These are phyloP conservation scores for Urophycis tenuis DNA, from an alignment of 2,797 vertebrate genomes.

Conservation along the genomic window DNA sequence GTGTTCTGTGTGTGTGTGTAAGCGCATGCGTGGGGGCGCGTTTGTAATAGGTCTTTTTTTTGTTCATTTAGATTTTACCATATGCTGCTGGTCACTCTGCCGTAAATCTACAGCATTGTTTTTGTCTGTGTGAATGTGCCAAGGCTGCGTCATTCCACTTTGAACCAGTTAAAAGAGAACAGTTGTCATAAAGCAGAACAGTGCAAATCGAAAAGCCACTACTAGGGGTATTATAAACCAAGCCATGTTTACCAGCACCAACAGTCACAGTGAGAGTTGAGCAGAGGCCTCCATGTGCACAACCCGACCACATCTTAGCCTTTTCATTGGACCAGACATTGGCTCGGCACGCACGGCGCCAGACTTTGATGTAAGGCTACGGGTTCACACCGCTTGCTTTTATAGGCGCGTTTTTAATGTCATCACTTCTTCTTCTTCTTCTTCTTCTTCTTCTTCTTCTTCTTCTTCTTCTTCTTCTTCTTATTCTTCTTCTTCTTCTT, in stretches of 20 bases:
- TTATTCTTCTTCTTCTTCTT: slow-evolving; percentile 12
- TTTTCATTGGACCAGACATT: slow-evolving; percentile 38
- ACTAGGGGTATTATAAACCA: neutral
- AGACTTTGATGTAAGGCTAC: slow-evolving; percentile 51
- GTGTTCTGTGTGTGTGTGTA: too few relatives aligned
- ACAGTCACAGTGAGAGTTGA: slow-evolving; percentile 58
- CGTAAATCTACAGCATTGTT: neutral
- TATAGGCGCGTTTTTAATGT: slow-evolving; percentile 30
- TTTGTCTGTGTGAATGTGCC: slow-evolving; percentile 9
- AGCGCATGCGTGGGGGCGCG: too few relatives aligned
- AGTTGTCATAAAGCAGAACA: slow-evolving; percentile 33
- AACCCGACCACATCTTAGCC: slow-evolving; percentile 57
- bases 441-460: too few relatives aligned
- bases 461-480: too few relatives aligned
- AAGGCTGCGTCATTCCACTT: slow-evolving; percentile 6
- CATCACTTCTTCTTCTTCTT: slow-evolving; percentile 10
- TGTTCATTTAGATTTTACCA: too few relatives aligned
- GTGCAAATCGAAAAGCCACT: neutral
- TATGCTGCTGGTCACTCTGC: neutral
- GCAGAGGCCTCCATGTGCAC: slow-evolving; percentile 24
- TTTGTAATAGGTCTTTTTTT: too few relatives aligned
- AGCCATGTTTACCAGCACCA: slow-evolving; percentile 45
- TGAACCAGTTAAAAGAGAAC: slow-evolving; percentile 40
- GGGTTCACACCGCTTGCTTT: slow-evolving; percentile 34
- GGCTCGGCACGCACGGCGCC: neutral